These are phyloP conservation scores for Eupeodes corollae DNA, from an alignment of 1,140 invertebrate genomes.

Conservation along the genomic window DNA sequence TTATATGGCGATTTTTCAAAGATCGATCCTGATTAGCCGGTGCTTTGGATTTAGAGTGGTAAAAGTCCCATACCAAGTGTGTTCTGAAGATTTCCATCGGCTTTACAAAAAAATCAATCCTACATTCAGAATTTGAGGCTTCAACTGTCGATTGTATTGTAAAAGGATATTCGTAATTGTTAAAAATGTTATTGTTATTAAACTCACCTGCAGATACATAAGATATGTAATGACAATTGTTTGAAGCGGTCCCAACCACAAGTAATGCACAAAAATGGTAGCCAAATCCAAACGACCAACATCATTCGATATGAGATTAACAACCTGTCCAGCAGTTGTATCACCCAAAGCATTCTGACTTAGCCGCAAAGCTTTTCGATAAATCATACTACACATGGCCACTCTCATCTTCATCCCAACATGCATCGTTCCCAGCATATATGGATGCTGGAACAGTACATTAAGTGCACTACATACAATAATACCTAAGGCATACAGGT, in stretches of 20 bases:
- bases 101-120: no score
- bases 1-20: no score
- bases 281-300: slow-evolving; percentile 59
- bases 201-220: slow-evolving; percentile 50
- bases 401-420: slow-evolving; percentile 70
- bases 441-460: slow-evolving; percentile 62
- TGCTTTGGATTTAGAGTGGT: no score
- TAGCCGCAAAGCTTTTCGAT: slow-evolving; percentile 63
- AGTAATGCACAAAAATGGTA: slow-evolving; percentile 57
- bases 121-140: no score
- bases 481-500: slow-evolving; percentile 54
- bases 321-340: slow-evolving; percentile 75
- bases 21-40: no score
- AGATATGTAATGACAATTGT: slow-evolving; percentile 63
- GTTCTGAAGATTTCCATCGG: no score
- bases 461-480: slow-evolving; percentile 57
- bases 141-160: no score
- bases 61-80: no score
- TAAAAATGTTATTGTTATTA: neutral
- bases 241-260: slow-evolving; percentile 74
- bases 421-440: slow-evolving; percentile 61
- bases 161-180: no score
- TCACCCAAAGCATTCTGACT: slow-evolving; percentile 58
- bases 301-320: slow-evolving; percentile 88
- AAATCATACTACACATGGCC: slow-evolving; percentile 66